Percentiles rank a stretch among this genome's conserved stretches.
Conservation (phyloP, 2,888 invertebrate species). For the Amiota communis region DNA sequence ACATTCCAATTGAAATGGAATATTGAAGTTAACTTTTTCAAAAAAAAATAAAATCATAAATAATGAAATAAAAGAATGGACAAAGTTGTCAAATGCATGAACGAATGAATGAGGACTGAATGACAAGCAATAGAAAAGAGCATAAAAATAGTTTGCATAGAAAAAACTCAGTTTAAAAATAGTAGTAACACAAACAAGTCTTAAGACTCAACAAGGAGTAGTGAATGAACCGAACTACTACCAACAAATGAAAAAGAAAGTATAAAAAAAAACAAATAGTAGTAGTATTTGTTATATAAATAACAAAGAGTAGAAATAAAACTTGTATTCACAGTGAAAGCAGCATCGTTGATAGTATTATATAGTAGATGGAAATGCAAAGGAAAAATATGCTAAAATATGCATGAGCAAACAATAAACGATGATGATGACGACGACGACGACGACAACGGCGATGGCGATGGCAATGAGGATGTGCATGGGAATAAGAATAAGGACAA, state of each 20-base stretch:
- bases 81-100: no score
- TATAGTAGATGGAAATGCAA: neutral
- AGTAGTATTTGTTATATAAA: neutral
- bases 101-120: no score
- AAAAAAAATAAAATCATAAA: slow-evolving; percentile 21
- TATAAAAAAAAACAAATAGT: neutral
- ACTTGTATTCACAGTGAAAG: neutral
- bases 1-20: no score
- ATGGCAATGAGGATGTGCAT: no score
- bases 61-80: neutral
- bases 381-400: slow-evolving; percentile 53
- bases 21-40: neutral
- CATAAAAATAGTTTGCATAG: no score
- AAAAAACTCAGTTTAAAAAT: no score
- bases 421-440: neutral
- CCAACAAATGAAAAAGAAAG: neutral
- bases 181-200: no score
- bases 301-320: neutral
- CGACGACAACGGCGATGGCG: neutral
- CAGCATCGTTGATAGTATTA: no score
- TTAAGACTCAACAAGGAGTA: no score
- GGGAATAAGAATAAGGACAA: no score
- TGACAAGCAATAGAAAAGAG: no score
- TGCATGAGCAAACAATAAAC: slow-evolving; percentile 48
- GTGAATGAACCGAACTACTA: no score